Evolutionary conservation across 2,888 invertebrate genomes (phyloP).

Genomic region (Subacronicta megacephala): DNA sequence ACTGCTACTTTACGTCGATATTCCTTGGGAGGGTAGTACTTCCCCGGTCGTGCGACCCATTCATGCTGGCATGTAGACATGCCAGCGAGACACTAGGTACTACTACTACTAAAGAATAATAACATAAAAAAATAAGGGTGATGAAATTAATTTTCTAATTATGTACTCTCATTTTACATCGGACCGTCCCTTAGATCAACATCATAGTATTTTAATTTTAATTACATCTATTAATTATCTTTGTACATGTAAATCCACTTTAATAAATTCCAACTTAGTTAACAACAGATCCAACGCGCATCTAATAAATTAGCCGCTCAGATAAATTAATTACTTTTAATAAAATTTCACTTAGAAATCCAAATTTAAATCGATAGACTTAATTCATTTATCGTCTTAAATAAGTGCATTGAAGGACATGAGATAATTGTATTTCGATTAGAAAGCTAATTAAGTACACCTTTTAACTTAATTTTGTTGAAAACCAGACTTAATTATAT

Average conservation of each 20-base stretch:
- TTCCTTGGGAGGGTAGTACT: no score
- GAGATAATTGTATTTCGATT: background rate
- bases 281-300: background rate
- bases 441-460: background rate
- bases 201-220: background rate
- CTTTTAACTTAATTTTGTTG: background rate
- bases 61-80: no score
- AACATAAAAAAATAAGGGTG: no score
- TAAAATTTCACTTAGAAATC: slow-evolving; percentile 1
- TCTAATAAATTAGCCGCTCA: background rate
- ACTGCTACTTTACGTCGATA: no score
- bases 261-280: slow-evolving; percentile 1
- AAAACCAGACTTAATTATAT: no score
- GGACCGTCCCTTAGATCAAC: no score
- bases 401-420: background rate
- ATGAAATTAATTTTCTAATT: no score
- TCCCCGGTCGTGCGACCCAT: no score
- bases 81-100: no score
- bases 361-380: background rate
- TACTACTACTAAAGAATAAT: no score
- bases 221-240: slow-evolving; percentile 1
- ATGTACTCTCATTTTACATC: no score
- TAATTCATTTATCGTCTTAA: background rate
- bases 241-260: slow-evolving; percentile 1
- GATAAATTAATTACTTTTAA: background rate